Evolutionary conservation across 2,888 invertebrate genomes (phyloP), one percentile per base, ranked within the genome.

Genomic region (Hydriomena furcata): DNA sequence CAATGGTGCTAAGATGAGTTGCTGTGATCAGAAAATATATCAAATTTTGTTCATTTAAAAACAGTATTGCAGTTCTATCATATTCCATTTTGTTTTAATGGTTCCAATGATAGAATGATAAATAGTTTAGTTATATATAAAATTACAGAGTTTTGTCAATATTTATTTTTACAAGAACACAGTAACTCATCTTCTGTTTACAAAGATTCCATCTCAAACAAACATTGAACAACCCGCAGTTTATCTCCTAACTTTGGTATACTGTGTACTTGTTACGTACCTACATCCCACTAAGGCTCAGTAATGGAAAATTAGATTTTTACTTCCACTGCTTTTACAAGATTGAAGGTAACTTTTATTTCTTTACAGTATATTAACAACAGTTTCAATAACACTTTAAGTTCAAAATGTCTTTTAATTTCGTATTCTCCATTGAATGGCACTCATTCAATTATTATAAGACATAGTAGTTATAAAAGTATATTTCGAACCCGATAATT

Each of bases 241-340:
- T 82, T 87, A 88, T 79, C 76, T 76, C 68, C 89, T 91, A 91
- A 83, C 91, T 91, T 91, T 91, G 91, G 91, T 91, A 91, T 91
- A 88, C 89, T 82, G 83, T 84, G 82, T 82, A 82, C 79, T 21
- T 73, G 73, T 76, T 70, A 78, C 70, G 67, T 71, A 76, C 71
- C 70, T 75, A 77, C 74, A 66, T 73, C 78, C 78, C 76, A 68
- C 78, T 78, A 73, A 53, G 77, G 72, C 67, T 75, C 74, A 71
- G 74, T 73, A 42, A 36, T 47, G 68, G 73, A 73, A 61, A 53
- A 56, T 54, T 36, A 50, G 44, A 42, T 45, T 52, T 56, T 31
- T 60, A 66, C 60, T 66, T 66, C 60, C 52, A 63, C 76, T 76
- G 77, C 74, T 73, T 76, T 79, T 79, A 82, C 77, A 72, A 71